Base-by-base conservation (phyloP, 2,113 vertebrate species). In the Nycticorax nycticorax region DNA sequence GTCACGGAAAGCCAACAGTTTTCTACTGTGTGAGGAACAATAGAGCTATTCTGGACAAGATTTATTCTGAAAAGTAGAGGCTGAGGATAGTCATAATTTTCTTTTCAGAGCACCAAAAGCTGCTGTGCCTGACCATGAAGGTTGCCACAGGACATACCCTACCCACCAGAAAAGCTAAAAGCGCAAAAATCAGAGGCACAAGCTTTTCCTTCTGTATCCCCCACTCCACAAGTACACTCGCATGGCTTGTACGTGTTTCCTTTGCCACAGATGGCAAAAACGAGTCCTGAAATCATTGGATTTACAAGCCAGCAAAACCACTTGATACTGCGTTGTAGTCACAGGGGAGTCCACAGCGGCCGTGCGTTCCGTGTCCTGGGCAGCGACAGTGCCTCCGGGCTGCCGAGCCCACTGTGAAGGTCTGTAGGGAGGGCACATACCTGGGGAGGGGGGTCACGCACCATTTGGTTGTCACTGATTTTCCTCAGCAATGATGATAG, bases 21-120 rank as follows among this genome's bases (percentile, higher is more conserved):
- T 95, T 92, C 94, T 91, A 47, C 89, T 89, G 84, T 83, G 84
- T 89, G 67, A 85, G 78, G 66, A 97, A 95, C 96, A 97, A 97
- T 92, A 94, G 89, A 85, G 53, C 87, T 95, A 64, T 96, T 96
- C 62, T 94, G 69, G 87, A 93, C 77, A 88, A 94, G 66, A 89
- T 85, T 97, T 96, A 76, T 88, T 87, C 86, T 87, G 80, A 89
- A 89, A 93, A 79, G 55, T 39, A 88, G 81, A 96, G 63, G 32
- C 71, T 88, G 81, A 92, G 71, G 74, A 92, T 95, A 96, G 71
- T 91, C 55, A 83, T 88, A 55, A 82, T 96, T 96, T 96, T 92
- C 89, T 92, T 95, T 95, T 96, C 85, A 94, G 93, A 91, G 53
- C 57, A 68, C 33, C 55, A 92, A 88, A 89, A 88, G n/a, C 74